A percentile compares a stretch with the other conserved stretches of the same genome.
Conservation (phyloP, 2,113 vertebrate species). For the Hemichromis elongatus region DNA sequence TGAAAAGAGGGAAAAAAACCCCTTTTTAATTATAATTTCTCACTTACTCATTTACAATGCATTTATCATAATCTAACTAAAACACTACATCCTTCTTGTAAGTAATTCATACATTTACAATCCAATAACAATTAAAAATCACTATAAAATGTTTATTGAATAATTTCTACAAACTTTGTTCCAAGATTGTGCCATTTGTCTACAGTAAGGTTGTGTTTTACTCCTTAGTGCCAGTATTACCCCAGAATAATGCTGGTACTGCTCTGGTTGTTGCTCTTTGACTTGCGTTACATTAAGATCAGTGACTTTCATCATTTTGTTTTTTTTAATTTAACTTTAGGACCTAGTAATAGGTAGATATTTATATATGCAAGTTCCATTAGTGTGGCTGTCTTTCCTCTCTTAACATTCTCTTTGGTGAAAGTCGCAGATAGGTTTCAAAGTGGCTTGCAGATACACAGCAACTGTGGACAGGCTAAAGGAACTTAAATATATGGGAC, state of each 20-base stretch:
- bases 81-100: background rate
- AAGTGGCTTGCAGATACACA: background rate
- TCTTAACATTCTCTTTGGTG: background rate
- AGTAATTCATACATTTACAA: background rate
- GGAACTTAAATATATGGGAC: background rate
- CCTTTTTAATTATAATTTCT: background rate
- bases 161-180: background rate
- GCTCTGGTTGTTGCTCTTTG: background rate
- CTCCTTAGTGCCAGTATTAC: background rate
- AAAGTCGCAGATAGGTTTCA: background rate
- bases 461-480: background rate
- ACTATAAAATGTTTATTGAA: background rate
- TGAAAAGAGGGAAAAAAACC: background rate
- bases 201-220: background rate
- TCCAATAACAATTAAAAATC: background rate
- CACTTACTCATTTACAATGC: background rate
- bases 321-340: no score
- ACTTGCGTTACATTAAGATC: background rate
- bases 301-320: background rate
- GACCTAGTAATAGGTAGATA: background rate
- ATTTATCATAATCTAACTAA: background rate
- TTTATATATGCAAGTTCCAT: background rate
- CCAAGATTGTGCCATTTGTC: background rate
- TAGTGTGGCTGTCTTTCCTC: background rate
- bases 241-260: background rate